A percentile compares a stretch with the other conserved stretches of the same genome.
Evolutionary conservation across 1,140 invertebrate genomes (phyloP).

Genomic region (Euwallacea similis): DNA sequence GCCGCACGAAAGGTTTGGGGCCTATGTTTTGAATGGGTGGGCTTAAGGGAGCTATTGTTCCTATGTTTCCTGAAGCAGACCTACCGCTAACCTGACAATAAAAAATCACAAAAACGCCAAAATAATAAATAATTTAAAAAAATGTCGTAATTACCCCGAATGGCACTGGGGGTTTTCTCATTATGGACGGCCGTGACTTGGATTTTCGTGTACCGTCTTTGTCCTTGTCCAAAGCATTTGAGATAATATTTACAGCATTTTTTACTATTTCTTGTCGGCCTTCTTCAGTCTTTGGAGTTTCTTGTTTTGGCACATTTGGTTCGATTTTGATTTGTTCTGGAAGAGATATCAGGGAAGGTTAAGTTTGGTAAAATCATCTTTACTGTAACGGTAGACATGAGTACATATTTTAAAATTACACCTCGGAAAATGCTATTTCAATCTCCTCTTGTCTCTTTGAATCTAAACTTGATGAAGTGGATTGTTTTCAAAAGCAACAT

Average conservation of each 20-base stretch:
- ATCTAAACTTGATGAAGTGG: too few relatives aligned
- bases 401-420: too few relatives aligned
- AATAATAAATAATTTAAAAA: background rate
- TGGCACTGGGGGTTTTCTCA: slow-evolving; percentile 62
- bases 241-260: slow-evolving; percentile 62
- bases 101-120: background rate
- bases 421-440: too few relatives aligned
- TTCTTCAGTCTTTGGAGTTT: slow-evolving; percentile 50
- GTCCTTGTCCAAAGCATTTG: slow-evolving; percentile 61
- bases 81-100: slow-evolving; percentile 50
- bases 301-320: slow-evolving; percentile 32
- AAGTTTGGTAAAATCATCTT: too few relatives aligned
- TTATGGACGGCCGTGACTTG: slow-evolving; percentile 53
- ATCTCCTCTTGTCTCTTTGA: too few relatives aligned
- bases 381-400: too few relatives aligned
- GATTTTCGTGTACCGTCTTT: slow-evolving; percentile 58
- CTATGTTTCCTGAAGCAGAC: slow-evolving; percentile 56
- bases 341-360: too few relatives aligned
- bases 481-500: too few relatives aligned
- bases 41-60: slow-evolving; percentile 47
- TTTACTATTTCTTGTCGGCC: slow-evolving; percentile 58
- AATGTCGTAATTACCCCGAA: slow-evolving; percentile 53
- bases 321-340: slow-evolving; percentile 5
- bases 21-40: slow-evolving; percentile 41
- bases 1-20: slow-evolving; percentile 46